Evolutionary conservation across 2,113 vertebrate genomes (phyloP).

Genomic region (Saguinus imperator): DNA sequence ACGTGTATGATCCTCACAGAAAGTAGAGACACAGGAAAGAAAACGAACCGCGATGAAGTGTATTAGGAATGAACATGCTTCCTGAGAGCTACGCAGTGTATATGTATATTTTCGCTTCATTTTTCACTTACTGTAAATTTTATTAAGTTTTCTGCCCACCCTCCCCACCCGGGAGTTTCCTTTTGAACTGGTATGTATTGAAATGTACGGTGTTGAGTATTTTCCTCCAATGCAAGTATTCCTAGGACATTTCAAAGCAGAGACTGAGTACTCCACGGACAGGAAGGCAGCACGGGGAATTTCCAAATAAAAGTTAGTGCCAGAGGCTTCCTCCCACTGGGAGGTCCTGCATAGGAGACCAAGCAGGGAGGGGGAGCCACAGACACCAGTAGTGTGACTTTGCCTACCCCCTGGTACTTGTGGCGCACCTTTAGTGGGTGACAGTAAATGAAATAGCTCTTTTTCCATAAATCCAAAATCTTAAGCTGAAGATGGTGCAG

Average conservation of each 20-base stretch:
- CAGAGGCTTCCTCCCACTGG: accelerated
- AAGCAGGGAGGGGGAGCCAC: not conserved
- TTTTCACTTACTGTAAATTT: not conserved
- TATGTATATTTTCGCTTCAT: not conserved
- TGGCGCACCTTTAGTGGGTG: not conserved
- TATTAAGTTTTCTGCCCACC: not conserved
- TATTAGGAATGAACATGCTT: not conserved
- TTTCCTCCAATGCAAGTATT: not conserved
- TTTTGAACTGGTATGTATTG: not conserved
- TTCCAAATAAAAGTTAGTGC: not conserved
- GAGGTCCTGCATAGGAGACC: accelerated
- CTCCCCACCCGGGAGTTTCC: not conserved
- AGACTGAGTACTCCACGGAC: accelerated
- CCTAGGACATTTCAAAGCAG: not conserved
- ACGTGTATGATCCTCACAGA: not conserved
- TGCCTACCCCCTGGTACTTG: no score
- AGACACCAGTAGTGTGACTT: accelerated
- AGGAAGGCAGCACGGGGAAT: not conserved
- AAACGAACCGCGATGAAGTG: not conserved
- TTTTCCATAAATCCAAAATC: not conserved
- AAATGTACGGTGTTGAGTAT: not conserved
- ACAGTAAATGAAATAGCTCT: not conserved
- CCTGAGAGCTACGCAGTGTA: no score
- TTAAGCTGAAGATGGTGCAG: not conserved
- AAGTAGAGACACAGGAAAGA: not conserved